Evolutionary conservation across 2,888 invertebrate genomes (phyloP).

Genomic region (Melikaiella ostensackeni): DNA sequence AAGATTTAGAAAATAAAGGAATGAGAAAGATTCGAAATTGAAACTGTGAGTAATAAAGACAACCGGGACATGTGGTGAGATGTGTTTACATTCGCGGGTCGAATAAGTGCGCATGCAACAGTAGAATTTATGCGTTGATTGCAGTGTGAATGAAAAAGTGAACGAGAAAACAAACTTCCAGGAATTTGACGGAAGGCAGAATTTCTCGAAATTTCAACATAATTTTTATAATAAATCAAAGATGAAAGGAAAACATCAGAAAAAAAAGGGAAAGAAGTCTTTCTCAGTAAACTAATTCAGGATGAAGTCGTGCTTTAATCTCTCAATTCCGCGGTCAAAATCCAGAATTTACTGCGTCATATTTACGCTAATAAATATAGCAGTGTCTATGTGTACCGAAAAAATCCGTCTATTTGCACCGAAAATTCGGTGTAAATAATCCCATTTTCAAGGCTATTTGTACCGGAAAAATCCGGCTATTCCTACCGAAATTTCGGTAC

Average conservation of each 20-base stretch:
- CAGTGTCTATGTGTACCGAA: too few species aligned
- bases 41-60: background rate
- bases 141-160: background rate
- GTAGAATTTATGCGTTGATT: background rate
- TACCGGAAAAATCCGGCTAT: too few species aligned
- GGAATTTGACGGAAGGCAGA: background rate
- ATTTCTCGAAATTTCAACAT: background rate
- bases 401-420: too few species aligned
- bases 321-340: background rate
- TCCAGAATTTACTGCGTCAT: too few species aligned
- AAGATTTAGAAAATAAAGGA: background rate
- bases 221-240: background rate
- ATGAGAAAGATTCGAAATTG: background rate
- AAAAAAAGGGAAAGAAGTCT: background rate
- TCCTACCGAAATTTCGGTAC: too few species aligned
- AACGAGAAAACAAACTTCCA: background rate
- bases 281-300: background rate
- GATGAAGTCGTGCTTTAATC: background rate
- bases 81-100: background rate
- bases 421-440: too few species aligned
- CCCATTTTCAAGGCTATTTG: too few species aligned
- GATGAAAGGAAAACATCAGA: background rate
- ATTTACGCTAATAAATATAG: too few species aligned
- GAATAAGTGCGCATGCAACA: background rate
- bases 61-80: background rate